Evolutionary conservation across 2,113 vertebrate species (phyloP).

Genomic region (Polypterus senegalus): DNA sequence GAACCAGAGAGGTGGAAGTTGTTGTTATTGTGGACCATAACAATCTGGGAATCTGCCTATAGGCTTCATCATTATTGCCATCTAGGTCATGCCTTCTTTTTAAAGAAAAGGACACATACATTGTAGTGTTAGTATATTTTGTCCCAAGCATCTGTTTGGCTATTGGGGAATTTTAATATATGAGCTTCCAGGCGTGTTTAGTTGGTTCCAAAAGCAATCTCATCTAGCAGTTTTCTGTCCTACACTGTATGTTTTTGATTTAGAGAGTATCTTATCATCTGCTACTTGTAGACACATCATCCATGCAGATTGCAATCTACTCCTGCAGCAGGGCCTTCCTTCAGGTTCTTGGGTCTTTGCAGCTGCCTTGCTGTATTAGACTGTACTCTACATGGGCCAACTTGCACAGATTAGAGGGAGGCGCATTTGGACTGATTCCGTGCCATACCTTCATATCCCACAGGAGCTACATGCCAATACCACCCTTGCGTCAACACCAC

Average conservation of each 20-base stretch:
- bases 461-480: not conserved
- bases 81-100: no score
- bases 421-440: not conserved
- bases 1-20: slow-evolving; percentile 44
- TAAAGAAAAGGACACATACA: no score
- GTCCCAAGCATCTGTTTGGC: no score
- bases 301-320: no score
- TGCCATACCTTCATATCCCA: not conserved
- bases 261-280: no score
- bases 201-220: no score
- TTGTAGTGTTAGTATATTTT: no score
- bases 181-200: no score
- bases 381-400: not conserved
- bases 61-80: slow-evolving; percentile 14
- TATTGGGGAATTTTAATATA: no score
- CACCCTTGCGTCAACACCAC: not conserved
- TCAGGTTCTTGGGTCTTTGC: slow-evolving; percentile 26
- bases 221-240: no score
- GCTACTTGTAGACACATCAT: no score
- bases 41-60: slow-evolving; percentile 36
- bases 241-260: no score
- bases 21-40: slow-evolving; percentile 51
- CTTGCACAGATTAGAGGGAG: not conserved
- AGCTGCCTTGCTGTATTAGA: not conserved
- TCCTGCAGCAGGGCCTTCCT: not conserved